Conservation (phyloP, 2,888 invertebrate genomes). For the Trissolcus brochymenae region DNA sequence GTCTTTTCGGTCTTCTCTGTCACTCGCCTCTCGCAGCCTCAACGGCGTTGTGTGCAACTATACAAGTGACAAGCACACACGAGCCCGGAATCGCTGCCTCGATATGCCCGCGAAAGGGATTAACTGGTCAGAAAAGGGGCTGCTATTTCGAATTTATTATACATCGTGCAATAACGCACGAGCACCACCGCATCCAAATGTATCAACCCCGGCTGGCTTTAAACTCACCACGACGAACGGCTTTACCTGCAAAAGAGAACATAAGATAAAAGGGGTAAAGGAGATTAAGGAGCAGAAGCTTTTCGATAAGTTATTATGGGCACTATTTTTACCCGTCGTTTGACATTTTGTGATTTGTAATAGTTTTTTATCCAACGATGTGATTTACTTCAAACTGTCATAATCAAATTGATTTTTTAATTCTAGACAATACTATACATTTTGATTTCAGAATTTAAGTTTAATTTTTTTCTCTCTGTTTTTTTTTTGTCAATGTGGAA, state of each 20-base stretch:
- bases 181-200: conserved; percentile 58
- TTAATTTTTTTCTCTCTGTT: conserved; percentile 4
- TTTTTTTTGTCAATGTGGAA: too few relatives aligned
- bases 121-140: conserved; percentile 54
- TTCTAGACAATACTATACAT: too few relatives aligned
- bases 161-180: conserved; percentile 69
- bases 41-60: conserved; percentile 20
- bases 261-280: too few relatives aligned
- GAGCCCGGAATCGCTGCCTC: conserved; percentile 45
- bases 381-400: too few relatives aligned
- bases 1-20: conserved; percentile 19
- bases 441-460: too few relatives aligned
- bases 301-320: not conserved
- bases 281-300: too few relatives aligned
- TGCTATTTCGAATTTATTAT: conserved; percentile 67
- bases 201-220: conserved; percentile 12
- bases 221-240: conserved; percentile 20
- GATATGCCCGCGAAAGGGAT: conserved; percentile 56
- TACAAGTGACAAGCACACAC: conserved; percentile 54
- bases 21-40: conserved; percentile 12
- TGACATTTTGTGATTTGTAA: too few relatives aligned
- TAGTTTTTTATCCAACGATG: too few relatives aligned
- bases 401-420: too few relatives aligned
- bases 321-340: not conserved
- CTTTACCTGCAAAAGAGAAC: too few relatives aligned